Conservation (phyloP, 2,113 vertebrate genomes). For the Phasianus colchicus region DNA sequence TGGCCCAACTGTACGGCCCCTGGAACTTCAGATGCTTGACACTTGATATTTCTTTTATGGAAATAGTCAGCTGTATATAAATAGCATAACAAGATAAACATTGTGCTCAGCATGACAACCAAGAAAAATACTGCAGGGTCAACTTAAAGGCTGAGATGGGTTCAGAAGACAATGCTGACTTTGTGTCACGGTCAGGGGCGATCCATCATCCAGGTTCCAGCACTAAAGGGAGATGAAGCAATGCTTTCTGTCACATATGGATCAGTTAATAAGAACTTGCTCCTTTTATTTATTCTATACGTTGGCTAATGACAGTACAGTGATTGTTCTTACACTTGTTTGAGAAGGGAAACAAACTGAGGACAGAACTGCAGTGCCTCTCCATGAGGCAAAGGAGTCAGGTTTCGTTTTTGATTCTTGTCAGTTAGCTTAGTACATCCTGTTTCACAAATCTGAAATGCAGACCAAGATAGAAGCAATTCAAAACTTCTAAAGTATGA, state of each 20-base stretch:
- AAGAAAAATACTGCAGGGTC: conserved; percentile 33
- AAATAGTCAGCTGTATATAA: conserved; percentile 3
- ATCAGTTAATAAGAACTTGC: conserved; percentile 15
- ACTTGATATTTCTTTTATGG: conserved; percentile 64
- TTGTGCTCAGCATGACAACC: background rate
- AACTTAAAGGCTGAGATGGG: background rate
- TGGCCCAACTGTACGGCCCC: background rate
- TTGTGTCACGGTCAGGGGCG: background rate
- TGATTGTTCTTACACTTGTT: conserved; percentile 58
- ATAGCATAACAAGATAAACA: conserved; percentile 19
- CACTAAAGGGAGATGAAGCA: background rate
- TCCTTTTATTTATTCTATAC: conserved; percentile 46
- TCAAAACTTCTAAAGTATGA: background rate
- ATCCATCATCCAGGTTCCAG: background rate
- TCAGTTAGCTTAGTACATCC: background rate
- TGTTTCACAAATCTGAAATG: background rate
- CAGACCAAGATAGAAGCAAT: background rate
- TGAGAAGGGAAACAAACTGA: conserved; percentile 22
- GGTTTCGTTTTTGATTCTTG: background rate
- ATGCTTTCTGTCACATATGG: background rate
- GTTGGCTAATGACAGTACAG: conserved; percentile 43
- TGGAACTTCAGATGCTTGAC: conserved; percentile 63
- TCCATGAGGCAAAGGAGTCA: conserved; percentile 13
- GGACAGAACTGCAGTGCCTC: conserved; percentile 30
- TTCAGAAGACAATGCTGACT: conserved; percentile 35